Evolutionary conservation across 2,113 vertebrate genomes (phyloP).

Genomic region (Chaetorhynchus papuensis): DNA sequence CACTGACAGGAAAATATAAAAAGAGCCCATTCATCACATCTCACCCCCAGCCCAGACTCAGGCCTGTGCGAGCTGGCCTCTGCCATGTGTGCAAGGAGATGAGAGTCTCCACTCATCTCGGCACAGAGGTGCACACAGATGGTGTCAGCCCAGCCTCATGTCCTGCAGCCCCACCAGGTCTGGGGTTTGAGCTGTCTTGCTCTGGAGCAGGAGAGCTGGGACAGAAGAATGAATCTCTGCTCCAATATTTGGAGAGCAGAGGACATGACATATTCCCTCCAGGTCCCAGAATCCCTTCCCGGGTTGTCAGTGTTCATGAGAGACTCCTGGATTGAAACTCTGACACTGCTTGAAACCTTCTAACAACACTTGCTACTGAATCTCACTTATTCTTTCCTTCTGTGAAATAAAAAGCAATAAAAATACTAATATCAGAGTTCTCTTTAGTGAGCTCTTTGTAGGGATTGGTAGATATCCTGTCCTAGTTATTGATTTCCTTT

Average conservation of each 20-base stretch:
- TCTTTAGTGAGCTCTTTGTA: background rate
- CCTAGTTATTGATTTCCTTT: background rate
- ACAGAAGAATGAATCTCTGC: background rate
- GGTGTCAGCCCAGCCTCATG: background rate
- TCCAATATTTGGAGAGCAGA: background rate
- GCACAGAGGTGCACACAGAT: background rate
- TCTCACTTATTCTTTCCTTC: background rate
- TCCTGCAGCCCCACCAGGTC: background rate
- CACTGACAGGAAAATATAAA: background rate
- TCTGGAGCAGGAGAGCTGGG: background rate
- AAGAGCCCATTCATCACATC: background rate
- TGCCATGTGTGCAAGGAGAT: background rate
- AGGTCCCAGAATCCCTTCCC: background rate
- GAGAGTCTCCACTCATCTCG: background rate
- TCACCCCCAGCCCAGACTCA: background rate
- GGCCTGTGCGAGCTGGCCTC: background rate
- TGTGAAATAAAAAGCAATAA: background rate
- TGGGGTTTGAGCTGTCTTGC: rapidly evolving
- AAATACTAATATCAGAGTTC: background rate
- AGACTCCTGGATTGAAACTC: background rate
- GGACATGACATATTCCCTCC: background rate
- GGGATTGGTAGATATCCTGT: background rate
- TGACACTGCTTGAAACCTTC: background rate
- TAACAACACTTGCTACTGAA: background rate
- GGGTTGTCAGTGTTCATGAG: background rate